A percentile compares a stretch with the other conserved stretches of the same genome.
phyloP scores from a whole-genome alignment of 2,888 invertebrate species.

The Cataglyphis albicans region DNA sequence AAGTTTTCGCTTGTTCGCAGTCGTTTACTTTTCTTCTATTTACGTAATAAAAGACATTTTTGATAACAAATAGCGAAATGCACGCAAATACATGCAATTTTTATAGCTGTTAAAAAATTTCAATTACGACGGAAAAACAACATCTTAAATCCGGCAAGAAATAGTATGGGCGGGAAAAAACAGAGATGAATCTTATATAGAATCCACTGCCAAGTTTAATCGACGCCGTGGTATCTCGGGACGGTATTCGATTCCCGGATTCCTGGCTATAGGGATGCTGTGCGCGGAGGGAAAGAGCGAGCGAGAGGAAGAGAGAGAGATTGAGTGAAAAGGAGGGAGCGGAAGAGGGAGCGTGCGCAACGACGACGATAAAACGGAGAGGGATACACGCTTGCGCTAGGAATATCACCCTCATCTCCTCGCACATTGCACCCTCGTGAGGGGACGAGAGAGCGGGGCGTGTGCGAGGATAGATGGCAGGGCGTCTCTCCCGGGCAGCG shows the following conservation, averaged over 20 bases:
- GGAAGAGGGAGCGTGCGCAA: conserved; percentile 15
- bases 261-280: conserved; percentile 49
- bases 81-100: neutral
- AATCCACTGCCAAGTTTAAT: conserved; percentile 54
- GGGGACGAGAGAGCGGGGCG: conserved; percentile 72
- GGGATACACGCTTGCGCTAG: conserved; percentile 73
- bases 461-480: conserved; percentile 76
- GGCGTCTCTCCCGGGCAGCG: conserved; percentile 75
- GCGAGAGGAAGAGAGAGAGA: neutral
- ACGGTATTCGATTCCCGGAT: conserved; percentile 52
- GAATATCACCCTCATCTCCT: conserved; percentile 70
- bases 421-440: conserved; percentile 59
- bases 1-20: neutral
- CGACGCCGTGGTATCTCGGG: conserved; percentile 53
- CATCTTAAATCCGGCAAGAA: neutral
- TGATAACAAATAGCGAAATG: neutral
- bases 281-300: neutral
- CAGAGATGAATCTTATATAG: conserved; percentile 31
- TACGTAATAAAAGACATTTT: neutral
- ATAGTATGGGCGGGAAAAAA: neutral
- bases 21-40: neutral
- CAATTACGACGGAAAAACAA: neutral
- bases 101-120: neutral
- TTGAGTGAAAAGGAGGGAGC: neutral
- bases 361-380: conserved; percentile 68